Base-by-base conservation (phyloP, 2,797 vertebrate genomes). In the Serranus cabrilla region DNA sequence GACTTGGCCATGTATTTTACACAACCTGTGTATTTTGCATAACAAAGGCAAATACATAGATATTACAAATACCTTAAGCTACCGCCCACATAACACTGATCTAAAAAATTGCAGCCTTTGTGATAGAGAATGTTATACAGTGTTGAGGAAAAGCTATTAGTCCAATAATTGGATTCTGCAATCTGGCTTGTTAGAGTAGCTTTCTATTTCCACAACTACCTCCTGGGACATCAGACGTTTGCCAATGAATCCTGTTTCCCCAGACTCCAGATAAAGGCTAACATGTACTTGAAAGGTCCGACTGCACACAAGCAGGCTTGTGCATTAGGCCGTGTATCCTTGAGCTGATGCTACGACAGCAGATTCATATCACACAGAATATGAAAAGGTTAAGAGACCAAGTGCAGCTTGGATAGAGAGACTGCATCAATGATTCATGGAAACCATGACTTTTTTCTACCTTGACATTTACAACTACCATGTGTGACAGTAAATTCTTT, bases 141-240 rank as follows among this genome's bases (percentile, higher is more conserved):
- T 82, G 81, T 80, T 83, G 83, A 80, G 76, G 73, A 87, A 87
- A 91, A 93, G 80, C 89, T 79, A 87, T 93, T 85, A 89, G 84
- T 73, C 78, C 85, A 89, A 89, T 93, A 89, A 92, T 86, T 92
- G 88, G 86, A 91, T 91, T 92, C 81, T 80, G 80, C 86, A 92
- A 91, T 91, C 92, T 89, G 86, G 86, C 87, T 89, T 89, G 86
- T 92, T 88, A 86, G 82, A 88, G 69, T 56, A 83, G 89, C 80
- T 89, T 92, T 91, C 87, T 78, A 89, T 91, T 91, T 89, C 82
- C 69, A 87, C 85, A 66, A 59, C 76, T 66, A 76, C 85, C 91
- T 91, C 91, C 81, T 73, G 91, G 89, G 90, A 93, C 56, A 54
- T 82, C 82, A 78, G 86, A 63, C 57, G 59, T 87, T 90, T 87